phyloP scores from a whole-genome alignment of 1,140 invertebrate genomes.

The Eupristina koningsbergeri region DNA sequence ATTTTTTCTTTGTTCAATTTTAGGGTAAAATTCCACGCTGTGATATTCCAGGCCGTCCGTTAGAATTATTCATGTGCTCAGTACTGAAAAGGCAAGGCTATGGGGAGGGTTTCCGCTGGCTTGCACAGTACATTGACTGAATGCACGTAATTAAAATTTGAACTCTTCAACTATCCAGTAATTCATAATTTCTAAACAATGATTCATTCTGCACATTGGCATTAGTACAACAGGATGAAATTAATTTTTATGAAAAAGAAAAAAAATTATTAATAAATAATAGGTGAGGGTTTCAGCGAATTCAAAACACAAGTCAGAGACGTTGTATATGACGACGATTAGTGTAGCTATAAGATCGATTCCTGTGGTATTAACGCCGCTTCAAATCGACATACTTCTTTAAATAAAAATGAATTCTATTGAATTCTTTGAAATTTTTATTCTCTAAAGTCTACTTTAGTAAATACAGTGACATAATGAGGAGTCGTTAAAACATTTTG shows the following conservation, averaged over 20 bases:
- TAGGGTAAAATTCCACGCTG: slow-evolving; percentile 91
- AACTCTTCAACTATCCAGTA: slow-evolving; percentile 63
- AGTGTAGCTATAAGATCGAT: slow-evolving; percentile 53
- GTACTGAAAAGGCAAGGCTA: slow-evolving; percentile 99
- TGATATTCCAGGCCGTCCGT: slow-evolving; percentile 93
- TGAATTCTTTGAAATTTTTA: slow-evolving; percentile 54
- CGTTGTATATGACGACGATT: slow-evolving; percentile 46
- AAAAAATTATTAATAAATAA: slow-evolving; percentile 48
- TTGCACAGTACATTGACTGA: slow-evolving; percentile 98
- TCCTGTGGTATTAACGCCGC: slow-evolving; percentile 56
- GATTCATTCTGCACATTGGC: slow-evolving; percentile 55
- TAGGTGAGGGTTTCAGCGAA: slow-evolving; percentile 51
- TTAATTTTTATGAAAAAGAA: slow-evolving; percentile 47
- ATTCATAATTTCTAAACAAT: slow-evolving; percentile 59
- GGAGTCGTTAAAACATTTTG: slow-evolving; percentile 65
- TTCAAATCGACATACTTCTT: slow-evolving; percentile 46
- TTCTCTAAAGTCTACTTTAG: slow-evolving; percentile 56
- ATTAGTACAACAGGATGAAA: slow-evolving; percentile 52
- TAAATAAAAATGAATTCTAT: slow-evolving; percentile 51
- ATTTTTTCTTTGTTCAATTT: slow-evolving; percentile 54
- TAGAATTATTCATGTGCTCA: slow-evolving; percentile 99
- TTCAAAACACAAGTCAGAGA: slow-evolving; percentile 47
- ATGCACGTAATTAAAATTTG: slow-evolving; percentile 61
- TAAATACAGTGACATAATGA: slow-evolving; percentile 54
- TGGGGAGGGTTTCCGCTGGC: slow-evolving; percentile 99